Conservation (phyloP, 2,888 invertebrate genomes). For the Drosophila koepferae region DNA sequence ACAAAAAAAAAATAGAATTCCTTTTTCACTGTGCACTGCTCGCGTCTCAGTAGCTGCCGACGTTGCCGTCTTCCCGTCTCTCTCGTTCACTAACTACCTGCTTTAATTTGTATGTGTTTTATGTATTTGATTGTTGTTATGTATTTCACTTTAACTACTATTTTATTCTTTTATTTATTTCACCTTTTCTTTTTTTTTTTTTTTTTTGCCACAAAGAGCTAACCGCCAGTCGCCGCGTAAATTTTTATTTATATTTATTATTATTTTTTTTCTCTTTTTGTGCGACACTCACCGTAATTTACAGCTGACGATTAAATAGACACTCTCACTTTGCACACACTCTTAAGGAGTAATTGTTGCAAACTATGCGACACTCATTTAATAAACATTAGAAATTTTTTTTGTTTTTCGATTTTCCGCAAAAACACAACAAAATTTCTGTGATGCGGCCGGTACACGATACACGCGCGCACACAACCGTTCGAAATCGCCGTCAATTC, state of each 20-base stretch:
- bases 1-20: slow-evolving; percentile 73
- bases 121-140: slow-evolving; percentile 46
- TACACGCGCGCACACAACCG: slow-evolving; percentile 52
- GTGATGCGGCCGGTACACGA: slow-evolving; percentile 47
- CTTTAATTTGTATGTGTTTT: slow-evolving; percentile 48
- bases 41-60: slow-evolving; percentile 32
- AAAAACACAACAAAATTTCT: slow-evolving; percentile 68
- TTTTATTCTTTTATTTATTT: slow-evolving; percentile 69
- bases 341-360: slow-evolving; percentile 71
- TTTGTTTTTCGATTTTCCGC: slow-evolving; percentile 74
- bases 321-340: slow-evolving; percentile 53
- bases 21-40: slow-evolving; percentile 62
- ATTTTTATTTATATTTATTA: slow-evolving; percentile 35
- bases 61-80: slow-evolving; percentile 6
- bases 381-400: slow-evolving; percentile 61
- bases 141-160: slow-evolving; percentile 53
- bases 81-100: slow-evolving; percentile 17
- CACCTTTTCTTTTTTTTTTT: slow-evolving; percentile 70
- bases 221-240: slow-evolving; percentile 61
- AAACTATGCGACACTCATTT: slow-evolving; percentile 64
- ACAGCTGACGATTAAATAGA: slow-evolving; percentile 52
- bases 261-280: slow-evolving; percentile 24
- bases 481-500: slow-evolving; percentile 61
- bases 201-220: slow-evolving; percentile 36
- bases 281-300: slow-evolving; percentile 71